phyloP scores from a whole-genome alignment of 2,797 vertebrate genomes.

The Danio albolineatus region DNA sequence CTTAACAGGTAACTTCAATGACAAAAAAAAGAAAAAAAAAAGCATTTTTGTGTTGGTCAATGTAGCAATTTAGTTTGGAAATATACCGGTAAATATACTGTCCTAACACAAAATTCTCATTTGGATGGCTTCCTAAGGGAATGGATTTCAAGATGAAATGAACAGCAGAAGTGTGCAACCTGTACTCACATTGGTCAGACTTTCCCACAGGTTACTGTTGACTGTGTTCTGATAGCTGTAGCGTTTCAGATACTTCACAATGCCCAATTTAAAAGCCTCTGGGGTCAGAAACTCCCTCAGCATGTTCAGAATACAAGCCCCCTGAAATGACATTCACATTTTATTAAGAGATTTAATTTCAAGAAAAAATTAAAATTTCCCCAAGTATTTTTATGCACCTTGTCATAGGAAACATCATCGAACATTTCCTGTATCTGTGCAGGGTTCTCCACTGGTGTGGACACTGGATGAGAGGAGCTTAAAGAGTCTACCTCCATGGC shows the following conservation, averaged over 20 bases:
- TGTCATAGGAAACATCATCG: constrained; percentile 91
- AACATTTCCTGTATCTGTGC: constrained; percentile 94
- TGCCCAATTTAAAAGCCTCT: constrained; percentile 86
- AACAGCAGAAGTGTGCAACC: not conserved
- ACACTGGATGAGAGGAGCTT: constrained; percentile 90
- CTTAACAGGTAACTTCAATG: no score
- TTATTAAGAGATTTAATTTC: no score
- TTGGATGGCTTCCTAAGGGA: no score
- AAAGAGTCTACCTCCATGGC: constrained; percentile 91
- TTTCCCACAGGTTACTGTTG: constrained; percentile 90
- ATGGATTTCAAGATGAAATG: no score
- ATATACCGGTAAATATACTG: no score
- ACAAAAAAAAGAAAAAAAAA: no score
- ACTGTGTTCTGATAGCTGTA: constrained; percentile 91
- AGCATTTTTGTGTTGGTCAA: not conserved
- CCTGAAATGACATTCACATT: constrained; percentile 73
- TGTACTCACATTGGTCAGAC: constrained; percentile 83
- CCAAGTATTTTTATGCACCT: constrained; percentile 86
- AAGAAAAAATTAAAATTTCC: no score
- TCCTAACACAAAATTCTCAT: no score
- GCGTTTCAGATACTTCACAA: constrained; percentile 85
- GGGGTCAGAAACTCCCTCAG: constrained; percentile 86
- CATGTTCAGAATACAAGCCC: constrained; percentile 93
- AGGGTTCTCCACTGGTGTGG: constrained; percentile 87
- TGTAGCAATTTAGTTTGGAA: not conserved